Evolutionary conservation across 2,797 vertebrate species (phyloP).

Genomic region (Zalophus californianus): DNA sequence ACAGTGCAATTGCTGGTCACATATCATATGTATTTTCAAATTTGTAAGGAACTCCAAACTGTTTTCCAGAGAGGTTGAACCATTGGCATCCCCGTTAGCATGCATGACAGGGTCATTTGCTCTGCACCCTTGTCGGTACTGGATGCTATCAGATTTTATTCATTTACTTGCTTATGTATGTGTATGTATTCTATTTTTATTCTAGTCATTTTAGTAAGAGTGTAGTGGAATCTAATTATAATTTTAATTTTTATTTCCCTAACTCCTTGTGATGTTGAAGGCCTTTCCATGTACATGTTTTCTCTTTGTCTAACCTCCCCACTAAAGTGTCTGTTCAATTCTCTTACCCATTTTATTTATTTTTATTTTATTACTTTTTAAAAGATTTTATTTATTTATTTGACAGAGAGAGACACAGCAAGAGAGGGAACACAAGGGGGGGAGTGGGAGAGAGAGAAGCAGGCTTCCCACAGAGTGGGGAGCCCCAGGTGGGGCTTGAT

Average conservation of each 20-base stretch:
- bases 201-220: background rate
- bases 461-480: too few relatives aligned
- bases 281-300: fast-evolving
- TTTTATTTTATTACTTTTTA: too few relatives aligned
- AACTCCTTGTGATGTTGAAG: fast-evolving
- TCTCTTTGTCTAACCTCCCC: fast-evolving
- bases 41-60: fast-evolving
- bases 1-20: fast-evolving
- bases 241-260: background rate
- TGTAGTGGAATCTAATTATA: fast-evolving
- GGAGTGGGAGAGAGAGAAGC: too few relatives aligned
- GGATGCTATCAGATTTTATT: background rate
- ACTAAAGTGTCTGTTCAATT: background rate
- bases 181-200: background rate
- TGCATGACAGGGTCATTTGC: fast-evolving
- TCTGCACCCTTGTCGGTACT: fast-evolving
- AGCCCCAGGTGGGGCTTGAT: too few relatives aligned
- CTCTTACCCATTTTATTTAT: background rate
- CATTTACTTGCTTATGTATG: fast-evolving
- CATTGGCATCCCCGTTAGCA: fast-evolving
- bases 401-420: too few relatives aligned
- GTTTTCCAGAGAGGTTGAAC: fast-evolving
- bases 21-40: fast-evolving
- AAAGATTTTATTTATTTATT: too few relatives aligned
- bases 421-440: too few relatives aligned